A percentile compares a stretch with the other conserved stretches of the same genome.
Evolutionary conservation across 2,113 vertebrate genomes (phyloP).

Genomic region (Peromyscus polionotus): DNA sequence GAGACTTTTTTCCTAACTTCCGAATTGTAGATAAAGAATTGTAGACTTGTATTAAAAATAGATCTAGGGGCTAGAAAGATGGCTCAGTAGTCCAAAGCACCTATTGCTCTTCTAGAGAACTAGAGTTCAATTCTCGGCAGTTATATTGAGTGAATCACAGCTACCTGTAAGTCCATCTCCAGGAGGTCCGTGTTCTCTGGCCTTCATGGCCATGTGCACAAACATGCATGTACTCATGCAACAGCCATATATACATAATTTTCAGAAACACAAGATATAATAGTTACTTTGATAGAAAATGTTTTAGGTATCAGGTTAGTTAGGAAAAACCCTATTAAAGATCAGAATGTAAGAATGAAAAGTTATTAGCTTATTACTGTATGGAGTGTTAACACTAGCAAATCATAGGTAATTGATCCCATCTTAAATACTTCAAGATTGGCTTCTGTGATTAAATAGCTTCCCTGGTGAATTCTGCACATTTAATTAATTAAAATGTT

Average conservation of each 20-base stretch:
- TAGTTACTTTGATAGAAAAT: slow-evolving; percentile 34
- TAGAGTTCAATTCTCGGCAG: neutral
- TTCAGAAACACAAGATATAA: neutral
- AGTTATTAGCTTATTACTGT: neutral
- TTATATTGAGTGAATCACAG: neutral
- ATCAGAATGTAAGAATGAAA: slow-evolving; percentile 45
- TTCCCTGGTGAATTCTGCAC: slow-evolving; percentile 21
- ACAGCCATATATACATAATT: neutral
- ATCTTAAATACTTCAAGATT: slow-evolving; percentile 56
- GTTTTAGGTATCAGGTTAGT: neutral
- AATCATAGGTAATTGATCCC: neutral
- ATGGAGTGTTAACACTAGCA: neutral
- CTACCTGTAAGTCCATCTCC: neutral
- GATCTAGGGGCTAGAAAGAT: neutral
- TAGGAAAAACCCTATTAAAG: slow-evolving; percentile 31
- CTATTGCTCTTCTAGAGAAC: neutral
- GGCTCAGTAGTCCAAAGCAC: neutral
- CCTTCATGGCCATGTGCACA: neutral
- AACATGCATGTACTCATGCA: neutral
- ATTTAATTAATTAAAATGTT: slow-evolving; percentile 49
- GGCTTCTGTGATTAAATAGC: slow-evolving; percentile 23
- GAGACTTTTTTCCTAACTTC: slow-evolving; percentile 2
- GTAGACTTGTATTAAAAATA: slow-evolving; percentile 36
- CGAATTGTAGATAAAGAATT: slow-evolving; percentile 17
- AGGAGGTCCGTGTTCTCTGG: neutral